Evolutionary conservation across 2,797 vertebrate genomes (phyloP).

Genomic region (Melanotaenia boesemani): DNA sequence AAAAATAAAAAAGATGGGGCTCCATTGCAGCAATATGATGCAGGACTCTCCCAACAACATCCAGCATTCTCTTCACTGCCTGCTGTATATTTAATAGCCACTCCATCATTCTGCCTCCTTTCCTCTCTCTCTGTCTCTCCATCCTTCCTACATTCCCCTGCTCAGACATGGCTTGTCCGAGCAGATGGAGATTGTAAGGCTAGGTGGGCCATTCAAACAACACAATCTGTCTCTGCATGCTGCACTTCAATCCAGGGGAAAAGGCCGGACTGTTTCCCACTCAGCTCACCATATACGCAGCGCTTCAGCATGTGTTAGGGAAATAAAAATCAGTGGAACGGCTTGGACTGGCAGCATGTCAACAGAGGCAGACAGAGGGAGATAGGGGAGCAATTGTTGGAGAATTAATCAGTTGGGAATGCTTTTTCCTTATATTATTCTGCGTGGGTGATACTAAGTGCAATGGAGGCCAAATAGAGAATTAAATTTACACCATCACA

Average conservation of each 20-base stretch:
- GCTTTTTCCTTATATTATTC: slow-evolving; percentile 53
- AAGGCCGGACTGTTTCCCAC: slow-evolving; percentile 63
- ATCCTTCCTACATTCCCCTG: slow-evolving; percentile 50
- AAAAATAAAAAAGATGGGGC: slow-evolving; percentile 31
- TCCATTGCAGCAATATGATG: slow-evolving; percentile 42
- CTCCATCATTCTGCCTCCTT: slow-evolving; percentile 83
- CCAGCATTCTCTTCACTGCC: slow-evolving; percentile 72
- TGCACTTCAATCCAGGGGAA: slow-evolving; percentile 67
- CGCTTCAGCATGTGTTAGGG: slow-evolving; percentile 68
- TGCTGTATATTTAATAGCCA: slow-evolving; percentile 86
- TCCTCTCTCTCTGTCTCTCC: slow-evolving; percentile 43
- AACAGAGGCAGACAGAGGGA: slow-evolving; percentile 67
- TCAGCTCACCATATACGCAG: slow-evolving; percentile 53
- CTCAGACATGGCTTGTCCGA: slow-evolving; percentile 67
- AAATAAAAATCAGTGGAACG: slow-evolving; percentile 74
- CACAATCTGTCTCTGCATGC: slow-evolving; percentile 81
- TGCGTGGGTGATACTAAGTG: slow-evolving; percentile 61
- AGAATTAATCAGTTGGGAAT: slow-evolving; percentile 72
- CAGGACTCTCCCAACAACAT: slow-evolving; percentile 73
- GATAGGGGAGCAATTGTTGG: slow-evolving; percentile 61
- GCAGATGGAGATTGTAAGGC: slow-evolving; percentile 86
- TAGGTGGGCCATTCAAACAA: slow-evolving; percentile 82
- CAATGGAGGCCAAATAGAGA: slow-evolving; percentile 71
- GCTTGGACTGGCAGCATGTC: slow-evolving; percentile 78
- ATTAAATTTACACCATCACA: slow-evolving; percentile 86